A percentile compares a stretch with the other conserved stretches of the same genome.
phyloP scores from a whole-genome alignment of 2,888 invertebrate species.

The Ganaspis brasiliensis region DNA sequence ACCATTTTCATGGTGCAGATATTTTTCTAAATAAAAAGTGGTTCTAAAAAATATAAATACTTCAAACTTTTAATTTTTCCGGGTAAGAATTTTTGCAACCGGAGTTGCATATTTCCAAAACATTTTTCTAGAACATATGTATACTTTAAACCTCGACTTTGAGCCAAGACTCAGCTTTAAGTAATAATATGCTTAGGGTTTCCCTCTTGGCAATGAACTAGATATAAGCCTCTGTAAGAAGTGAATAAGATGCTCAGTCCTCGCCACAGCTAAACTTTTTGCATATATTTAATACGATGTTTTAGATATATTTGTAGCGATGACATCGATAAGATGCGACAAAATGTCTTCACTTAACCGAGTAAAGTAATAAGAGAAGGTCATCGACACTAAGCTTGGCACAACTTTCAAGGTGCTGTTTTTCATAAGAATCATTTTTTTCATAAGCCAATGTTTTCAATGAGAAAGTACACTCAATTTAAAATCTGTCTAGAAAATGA shows the following conservation, averaged over 20 bases:
- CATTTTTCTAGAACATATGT: constrained; percentile 12
- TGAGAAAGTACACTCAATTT: too few species aligned
- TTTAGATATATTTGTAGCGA: constrained; percentile 5
- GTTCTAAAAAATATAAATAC: too few species aligned
- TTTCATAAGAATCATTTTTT: too few species aligned
- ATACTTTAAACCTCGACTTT: constrained; percentile 65
- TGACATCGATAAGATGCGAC: constrained; percentile 30
- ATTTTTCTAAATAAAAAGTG: too few species aligned
- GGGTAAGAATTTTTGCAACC: too few species aligned
- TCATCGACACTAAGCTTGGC: not conserved
- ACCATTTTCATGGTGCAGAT: too few species aligned
- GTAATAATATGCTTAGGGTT: constrained; percentile 78
- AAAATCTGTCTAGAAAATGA: too few species aligned
- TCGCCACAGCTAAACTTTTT: constrained; percentile 60
- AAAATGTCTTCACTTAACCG: constrained; percentile 5
- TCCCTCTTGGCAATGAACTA: constrained; percentile 77
- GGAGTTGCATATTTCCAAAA: not conserved
- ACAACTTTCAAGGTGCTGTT: not conserved
- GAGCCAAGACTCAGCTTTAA: constrained; percentile 70
- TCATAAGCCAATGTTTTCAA: too few species aligned
- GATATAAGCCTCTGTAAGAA: constrained; percentile 75
- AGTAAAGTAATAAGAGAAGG: not conserved
- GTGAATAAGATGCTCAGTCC: constrained; percentile 69
- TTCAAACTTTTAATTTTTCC: too few species aligned
- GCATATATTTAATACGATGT: constrained; percentile 17